Conservation (phyloP, 2,113 vertebrate species). For the Baryphthengus martii region DNA sequence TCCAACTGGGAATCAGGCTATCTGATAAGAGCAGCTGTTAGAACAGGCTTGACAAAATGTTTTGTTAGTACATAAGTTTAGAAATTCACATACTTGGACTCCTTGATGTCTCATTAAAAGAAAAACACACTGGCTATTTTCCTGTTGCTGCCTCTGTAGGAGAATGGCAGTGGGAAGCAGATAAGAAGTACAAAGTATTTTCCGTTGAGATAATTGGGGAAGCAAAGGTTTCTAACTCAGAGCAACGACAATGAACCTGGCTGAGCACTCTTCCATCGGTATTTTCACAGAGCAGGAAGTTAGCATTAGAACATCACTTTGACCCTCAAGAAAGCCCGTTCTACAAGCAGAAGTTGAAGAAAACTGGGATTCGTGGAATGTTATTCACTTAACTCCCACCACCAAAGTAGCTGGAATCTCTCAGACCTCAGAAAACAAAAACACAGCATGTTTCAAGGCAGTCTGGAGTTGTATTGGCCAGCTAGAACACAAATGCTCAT, state of each 20-base stretch:
- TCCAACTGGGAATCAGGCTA: slow-evolving; percentile 52
- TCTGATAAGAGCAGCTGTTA: slow-evolving; percentile 49
- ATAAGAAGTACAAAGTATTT: slow-evolving; percentile 62
- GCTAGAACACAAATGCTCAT: neutral
- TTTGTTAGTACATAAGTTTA: slow-evolving; percentile 56
- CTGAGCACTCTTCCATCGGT: neutral
- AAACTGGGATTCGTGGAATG: neutral
- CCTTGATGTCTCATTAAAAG: slow-evolving; percentile 52
- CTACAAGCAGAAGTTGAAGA: neutral
- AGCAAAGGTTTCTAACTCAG: slow-evolving; percentile 18
- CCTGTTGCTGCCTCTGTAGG: slow-evolving; percentile 30
- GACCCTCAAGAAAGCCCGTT: neutral
- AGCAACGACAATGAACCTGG: neutral
- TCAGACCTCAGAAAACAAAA: neutral
- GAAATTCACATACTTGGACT: slow-evolving; percentile 62
- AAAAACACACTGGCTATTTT: slow-evolving; percentile 38
- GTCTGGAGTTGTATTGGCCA: neutral
- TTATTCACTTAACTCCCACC: neutral
- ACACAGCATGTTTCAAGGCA: neutral
- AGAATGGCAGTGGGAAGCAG: slow-evolving; percentile 46
- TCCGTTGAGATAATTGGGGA: neutral
- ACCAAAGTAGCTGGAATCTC: neutral
- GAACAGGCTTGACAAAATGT: neutral
- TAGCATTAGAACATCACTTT: neutral
- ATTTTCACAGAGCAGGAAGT: slow-evolving; percentile 10